Percentiles rank a stretch among this genome's conserved stretches.
phyloP scores from a whole-genome alignment of 2,888 invertebrate genomes.

The Tenthredo distinguenda region DNA sequence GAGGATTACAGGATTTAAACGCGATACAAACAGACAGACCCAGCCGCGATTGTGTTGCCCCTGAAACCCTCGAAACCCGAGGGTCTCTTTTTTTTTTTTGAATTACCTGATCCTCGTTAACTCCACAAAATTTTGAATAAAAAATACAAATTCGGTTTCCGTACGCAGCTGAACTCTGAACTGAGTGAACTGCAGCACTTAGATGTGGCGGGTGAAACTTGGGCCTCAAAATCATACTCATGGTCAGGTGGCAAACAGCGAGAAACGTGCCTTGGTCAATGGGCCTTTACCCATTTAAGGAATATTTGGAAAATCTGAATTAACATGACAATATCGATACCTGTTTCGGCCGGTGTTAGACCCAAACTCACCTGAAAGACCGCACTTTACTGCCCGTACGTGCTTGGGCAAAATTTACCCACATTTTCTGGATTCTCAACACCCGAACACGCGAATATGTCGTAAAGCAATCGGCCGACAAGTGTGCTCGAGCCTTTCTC shows the following conservation, averaged over 20 bases:
- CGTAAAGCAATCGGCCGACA: conserved; percentile 51
- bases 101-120: not conserved
- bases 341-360: conserved; percentile 66
- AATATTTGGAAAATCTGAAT: conserved; percentile 70
- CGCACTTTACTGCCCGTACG: conserved; percentile 73
- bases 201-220: not conserved
- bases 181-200: not conserved
- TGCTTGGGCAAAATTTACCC: conserved; percentile 74
- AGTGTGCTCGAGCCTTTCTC: conserved; percentile 1
- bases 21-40: conserved; percentile 15
- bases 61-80: not conserved
- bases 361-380: conserved; percentile 53
- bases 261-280: conserved; percentile 74
- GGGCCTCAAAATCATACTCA: conserved; percentile 6
- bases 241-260: conserved; percentile 52
- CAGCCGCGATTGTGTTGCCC: not conserved
- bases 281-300: conserved; percentile 69
- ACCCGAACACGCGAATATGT: conserved; percentile 56
- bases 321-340: conserved; percentile 75
- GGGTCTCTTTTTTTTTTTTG: not conserved
- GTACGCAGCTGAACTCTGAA: not conserved
- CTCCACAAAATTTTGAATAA: not conserved
- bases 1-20: conserved; percentile 57
- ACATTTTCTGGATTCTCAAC: conserved; percentile 74
- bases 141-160: not conserved